Percentiles rank a stretch among this genome's conserved stretches.
phyloP scores from a whole-genome alignment of 2,113 vertebrate species.

The Hemibagrus wyckioides region DNA sequence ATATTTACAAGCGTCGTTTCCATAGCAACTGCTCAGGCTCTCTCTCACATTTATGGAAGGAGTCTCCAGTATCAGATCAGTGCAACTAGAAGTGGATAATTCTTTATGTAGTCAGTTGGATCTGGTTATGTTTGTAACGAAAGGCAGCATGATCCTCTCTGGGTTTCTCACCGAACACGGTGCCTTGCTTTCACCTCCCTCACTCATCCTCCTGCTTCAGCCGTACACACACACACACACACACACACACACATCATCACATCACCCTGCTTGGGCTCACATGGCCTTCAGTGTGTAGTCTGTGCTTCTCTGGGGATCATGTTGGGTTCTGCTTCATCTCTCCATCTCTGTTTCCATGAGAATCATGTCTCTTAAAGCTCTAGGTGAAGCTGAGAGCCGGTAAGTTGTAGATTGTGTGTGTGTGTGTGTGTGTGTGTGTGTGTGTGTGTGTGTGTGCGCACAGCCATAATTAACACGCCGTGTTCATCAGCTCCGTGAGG shows the following conservation, averaged over 20 bases:
- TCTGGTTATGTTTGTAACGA: not conserved
- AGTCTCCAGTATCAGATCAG: too few relatives aligned
- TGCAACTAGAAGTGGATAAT: too few relatives aligned
- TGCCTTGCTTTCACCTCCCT: not conserved
- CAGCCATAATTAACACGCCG: not conserved
- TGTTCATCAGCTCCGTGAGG: not conserved
- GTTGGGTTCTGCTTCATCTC: not conserved
- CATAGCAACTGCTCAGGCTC: too few relatives aligned
- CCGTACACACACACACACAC: not conserved
- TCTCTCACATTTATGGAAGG: too few relatives aligned
- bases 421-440: not conserved
- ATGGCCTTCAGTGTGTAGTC: not conserved
- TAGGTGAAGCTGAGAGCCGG: not conserved
- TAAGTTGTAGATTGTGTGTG: not conserved
- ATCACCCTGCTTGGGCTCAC: slow-evolving; percentile 1
- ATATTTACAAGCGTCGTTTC: too few relatives aligned
- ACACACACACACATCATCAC: not conserved
- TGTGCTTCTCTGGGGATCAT: not conserved
- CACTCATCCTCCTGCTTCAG: not conserved
- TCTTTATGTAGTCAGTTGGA: too few relatives aligned
- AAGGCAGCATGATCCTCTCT: not conserved
- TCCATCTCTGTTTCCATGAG: not conserved
- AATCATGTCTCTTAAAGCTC: not conserved
- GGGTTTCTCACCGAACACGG: slow-evolving; percentile 13
- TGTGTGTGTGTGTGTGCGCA: too few relatives aligned